Evolutionary conservation across 2,113 vertebrate genomes (phyloP).

Genomic region (Triplophysa tibetana): DNA sequence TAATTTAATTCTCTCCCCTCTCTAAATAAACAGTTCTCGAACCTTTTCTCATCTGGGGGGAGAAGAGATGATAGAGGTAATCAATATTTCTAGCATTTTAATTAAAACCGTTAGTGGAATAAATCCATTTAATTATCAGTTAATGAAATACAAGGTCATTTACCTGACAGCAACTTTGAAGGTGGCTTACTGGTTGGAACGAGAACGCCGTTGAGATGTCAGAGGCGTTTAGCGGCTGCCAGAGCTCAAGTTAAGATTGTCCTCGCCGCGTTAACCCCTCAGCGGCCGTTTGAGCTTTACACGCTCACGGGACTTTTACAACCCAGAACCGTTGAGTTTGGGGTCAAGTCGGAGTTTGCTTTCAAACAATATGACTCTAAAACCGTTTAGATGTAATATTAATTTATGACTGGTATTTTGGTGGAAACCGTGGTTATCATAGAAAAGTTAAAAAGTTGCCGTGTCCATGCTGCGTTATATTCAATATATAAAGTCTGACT

Average conservation of each 20-base stretch:
- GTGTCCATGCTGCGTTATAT: too few species aligned
- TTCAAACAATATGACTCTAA: too few species aligned
- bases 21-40: conserved; percentile 95
- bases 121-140: conserved; percentile 99
- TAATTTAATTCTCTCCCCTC: conserved; percentile 89
- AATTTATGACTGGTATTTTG: not conserved
- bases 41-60: conserved; percentile 91
- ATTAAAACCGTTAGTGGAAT: conserved; percentile 99
- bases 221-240: conserved; percentile 89
- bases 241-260: conserved; percentile 85
- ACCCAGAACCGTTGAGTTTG: conserved; percentile 47
- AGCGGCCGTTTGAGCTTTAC: conserved; percentile 40
- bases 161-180: conserved; percentile 95
- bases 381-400: too few species aligned
- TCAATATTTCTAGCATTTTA: conserved; percentile 99
- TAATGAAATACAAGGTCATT: conserved; percentile 99
- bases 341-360: not conserved
- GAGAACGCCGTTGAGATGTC: conserved; percentile 85
- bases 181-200: conserved; percentile 89
- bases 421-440: too few species aligned
- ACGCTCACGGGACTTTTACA: conserved; percentile 42
- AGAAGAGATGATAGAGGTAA: conserved; percentile 98
- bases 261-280: conserved; percentile 81
- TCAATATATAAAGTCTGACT: too few species aligned
- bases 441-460: too few species aligned